These are phyloP conservation scores for Tachysurus vachellii DNA, from an alignment of 2,113 vertebrate genomes.

Conservation along the genomic window DNA sequence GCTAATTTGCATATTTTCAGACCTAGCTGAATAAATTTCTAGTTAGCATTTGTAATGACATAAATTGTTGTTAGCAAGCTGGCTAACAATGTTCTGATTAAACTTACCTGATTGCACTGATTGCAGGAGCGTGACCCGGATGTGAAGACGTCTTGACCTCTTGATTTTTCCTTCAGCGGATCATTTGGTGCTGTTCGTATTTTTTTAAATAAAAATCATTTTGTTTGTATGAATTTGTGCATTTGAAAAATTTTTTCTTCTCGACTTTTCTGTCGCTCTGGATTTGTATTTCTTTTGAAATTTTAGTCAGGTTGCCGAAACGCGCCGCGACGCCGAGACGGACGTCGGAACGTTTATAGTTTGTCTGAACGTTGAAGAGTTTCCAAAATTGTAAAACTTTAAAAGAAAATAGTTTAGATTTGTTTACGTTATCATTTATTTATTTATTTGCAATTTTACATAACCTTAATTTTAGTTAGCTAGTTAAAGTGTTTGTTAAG, in stretches of 20 bases:
- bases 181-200: background rate
- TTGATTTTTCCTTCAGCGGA: background rate
- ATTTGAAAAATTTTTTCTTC: background rate
- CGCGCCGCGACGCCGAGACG: background rate
- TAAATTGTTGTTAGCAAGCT: background rate
- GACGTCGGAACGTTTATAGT: background rate
- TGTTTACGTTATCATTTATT: too few species aligned
- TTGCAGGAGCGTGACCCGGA: background rate
- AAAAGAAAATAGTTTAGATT: background rate
- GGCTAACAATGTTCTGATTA: background rate
- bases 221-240: background rate
- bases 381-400: background rate
- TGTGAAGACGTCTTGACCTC: background rate
- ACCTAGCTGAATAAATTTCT: background rate
- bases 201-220: background rate
- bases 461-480: background rate
- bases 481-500: background rate
- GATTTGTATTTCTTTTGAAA: background rate
- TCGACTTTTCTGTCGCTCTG: too few species aligned
- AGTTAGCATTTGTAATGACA: background rate
- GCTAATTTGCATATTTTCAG: background rate
- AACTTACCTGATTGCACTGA: background rate
- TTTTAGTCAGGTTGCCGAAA: background rate
- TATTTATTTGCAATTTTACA: background rate
- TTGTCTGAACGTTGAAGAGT: too few species aligned